These are phyloP conservation scores for Rhopalosiphum padi DNA, from an alignment of 1,140 invertebrate species.

Conservation along the genomic window DNA sequence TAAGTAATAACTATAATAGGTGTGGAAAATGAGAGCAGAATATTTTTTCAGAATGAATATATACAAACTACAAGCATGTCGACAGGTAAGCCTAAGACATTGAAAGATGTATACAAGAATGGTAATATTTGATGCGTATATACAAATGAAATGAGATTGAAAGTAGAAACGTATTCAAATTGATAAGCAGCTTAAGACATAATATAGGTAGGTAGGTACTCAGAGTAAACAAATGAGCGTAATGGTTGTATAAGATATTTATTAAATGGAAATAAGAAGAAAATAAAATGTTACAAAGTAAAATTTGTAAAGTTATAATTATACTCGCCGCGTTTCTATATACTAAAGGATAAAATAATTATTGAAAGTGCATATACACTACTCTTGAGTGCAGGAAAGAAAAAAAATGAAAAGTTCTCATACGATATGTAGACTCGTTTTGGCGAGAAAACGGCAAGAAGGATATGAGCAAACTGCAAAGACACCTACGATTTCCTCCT, in stretches of 20 bases:
- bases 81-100: background rate
- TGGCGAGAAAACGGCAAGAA: background rate
- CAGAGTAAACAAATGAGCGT: background rate
- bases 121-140: background rate
- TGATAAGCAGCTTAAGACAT: background rate
- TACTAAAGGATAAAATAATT: background rate
- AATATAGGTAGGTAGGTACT: background rate
- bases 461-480: background rate
- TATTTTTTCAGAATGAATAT: background rate
- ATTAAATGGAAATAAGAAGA: background rate
- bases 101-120: background rate
- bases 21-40: background rate
- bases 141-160: background rate
- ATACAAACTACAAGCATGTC: background rate
- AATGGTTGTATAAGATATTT: background rate
- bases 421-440: background rate
- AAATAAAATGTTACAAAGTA: background rate
- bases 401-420: background rate
- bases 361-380: constrained; percentile 2
- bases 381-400: background rate
- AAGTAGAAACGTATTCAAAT: background rate
- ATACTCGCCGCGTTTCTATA: background rate
- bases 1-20: background rate
- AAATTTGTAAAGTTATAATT: background rate
- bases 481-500: background rate